A percentile compares a stretch with the other conserved stretches of the same genome.
Conservation (phyloP, 2,797 vertebrate species). For the Sebastes baramenuke region DNA sequence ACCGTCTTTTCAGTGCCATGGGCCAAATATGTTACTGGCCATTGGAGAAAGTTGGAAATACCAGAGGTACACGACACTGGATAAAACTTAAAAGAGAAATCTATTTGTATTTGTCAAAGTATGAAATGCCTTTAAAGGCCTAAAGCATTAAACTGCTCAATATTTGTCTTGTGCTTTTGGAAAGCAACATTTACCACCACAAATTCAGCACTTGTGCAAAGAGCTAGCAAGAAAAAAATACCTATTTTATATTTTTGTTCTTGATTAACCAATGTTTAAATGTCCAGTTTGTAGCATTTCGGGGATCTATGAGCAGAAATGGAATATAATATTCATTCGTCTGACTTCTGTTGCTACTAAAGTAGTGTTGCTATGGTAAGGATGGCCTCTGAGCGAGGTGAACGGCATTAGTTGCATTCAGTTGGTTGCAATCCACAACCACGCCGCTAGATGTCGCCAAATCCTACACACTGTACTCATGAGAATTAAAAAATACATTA, state of each 20-base stretch:
- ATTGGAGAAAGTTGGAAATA: constrained; percentile 2
- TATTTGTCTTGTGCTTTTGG: not conserved
- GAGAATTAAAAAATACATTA: too few species aligned
- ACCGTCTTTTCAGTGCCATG: constrained; percentile 1
- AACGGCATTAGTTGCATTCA: too few species aligned
- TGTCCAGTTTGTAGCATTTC: too few species aligned
- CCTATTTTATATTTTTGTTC: not conserved
- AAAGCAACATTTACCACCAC: not conserved
- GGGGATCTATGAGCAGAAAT: too few species aligned
- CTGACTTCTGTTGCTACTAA: too few species aligned
- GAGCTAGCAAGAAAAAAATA: not conserved
- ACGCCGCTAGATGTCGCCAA: too few species aligned
- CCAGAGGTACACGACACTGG: not conserved
- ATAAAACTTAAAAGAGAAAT: constrained; percentile 1
- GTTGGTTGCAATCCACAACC: too few species aligned
- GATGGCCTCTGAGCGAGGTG: too few species aligned
- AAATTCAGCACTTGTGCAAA: not conserved
- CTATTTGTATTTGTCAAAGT: constrained; percentile 1
- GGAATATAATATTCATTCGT: too few species aligned
- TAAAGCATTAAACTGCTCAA: not conserved
- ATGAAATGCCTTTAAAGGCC: not conserved
- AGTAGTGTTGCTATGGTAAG: too few species aligned
- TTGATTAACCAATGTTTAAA: not conserved
- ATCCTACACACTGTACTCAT: too few species aligned
- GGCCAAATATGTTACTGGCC: constrained; percentile 35